Conservation (phyloP, 2,888 invertebrate genomes). For the Polietes domitor region DNA sequence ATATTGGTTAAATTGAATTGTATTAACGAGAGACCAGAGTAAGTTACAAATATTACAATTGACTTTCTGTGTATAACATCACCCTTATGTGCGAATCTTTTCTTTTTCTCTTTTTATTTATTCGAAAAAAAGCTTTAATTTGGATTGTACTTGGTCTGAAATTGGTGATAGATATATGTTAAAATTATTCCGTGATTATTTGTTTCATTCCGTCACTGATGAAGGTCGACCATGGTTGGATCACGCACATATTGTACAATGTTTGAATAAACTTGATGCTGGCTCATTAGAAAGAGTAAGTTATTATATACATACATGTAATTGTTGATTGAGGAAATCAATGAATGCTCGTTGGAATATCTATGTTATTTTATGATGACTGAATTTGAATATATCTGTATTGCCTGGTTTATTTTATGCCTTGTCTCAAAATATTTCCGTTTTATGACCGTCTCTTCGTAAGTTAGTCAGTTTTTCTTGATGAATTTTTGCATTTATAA, state of each 20-base stretch:
- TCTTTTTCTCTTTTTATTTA: slow-evolving; percentile 18
- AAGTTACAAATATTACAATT: slow-evolving; percentile 77
- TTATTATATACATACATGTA: slow-evolving; percentile 21
- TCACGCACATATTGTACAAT: slow-evolving; percentile 96
- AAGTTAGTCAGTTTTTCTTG: too few relatives aligned
- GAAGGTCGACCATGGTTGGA: slow-evolving; percentile 98
- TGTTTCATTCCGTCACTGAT: slow-evolving; percentile 96
- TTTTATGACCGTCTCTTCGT: too few relatives aligned
- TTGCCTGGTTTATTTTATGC: too few relatives aligned
- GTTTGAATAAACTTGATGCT: slow-evolving; percentile 95
- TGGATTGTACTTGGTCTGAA: slow-evolving; percentile 98
- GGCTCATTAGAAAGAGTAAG: slow-evolving; percentile 90
- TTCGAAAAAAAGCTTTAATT: slow-evolving; percentile 87
- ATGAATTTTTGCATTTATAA: too few relatives aligned
- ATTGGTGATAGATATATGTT: slow-evolving; percentile 99
- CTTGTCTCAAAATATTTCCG: too few relatives aligned
- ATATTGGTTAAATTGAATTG: slow-evolving; percentile 94
- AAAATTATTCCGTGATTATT: slow-evolving; percentile 97
- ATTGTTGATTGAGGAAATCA: too few relatives aligned
- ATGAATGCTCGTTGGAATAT: too few relatives aligned
- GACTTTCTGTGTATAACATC: too few relatives aligned
- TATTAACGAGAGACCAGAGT: slow-evolving; percentile 98
- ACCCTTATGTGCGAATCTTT: background rate
- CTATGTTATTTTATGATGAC: background rate
- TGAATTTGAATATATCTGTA: too few relatives aligned